Percentiles rank a stretch among this genome's conserved stretches.
phyloP scores from a whole-genome alignment of 2,113 vertebrate genomes.

The Datnioides undecimradiatus region DNA sequence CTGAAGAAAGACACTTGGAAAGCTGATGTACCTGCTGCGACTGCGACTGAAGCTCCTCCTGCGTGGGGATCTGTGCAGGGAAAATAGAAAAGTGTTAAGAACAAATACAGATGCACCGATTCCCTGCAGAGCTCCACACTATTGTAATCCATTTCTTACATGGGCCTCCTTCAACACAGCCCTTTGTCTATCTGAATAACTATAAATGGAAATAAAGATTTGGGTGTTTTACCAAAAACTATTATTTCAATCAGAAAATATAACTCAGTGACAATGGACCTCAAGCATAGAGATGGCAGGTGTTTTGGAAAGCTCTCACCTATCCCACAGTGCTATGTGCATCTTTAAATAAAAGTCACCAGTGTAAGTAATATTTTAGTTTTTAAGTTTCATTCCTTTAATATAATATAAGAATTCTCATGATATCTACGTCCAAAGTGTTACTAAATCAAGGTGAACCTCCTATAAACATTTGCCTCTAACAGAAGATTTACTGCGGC shows the following conservation, averaged over 20 bases:
- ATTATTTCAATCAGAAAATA: conserved; percentile 39
- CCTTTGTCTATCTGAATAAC: conserved; percentile 40
- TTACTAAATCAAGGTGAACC: not conserved
- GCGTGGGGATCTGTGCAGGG: conserved; percentile 93
- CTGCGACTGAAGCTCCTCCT: conserved; percentile 98
- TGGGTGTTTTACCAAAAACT: conserved; percentile 16
- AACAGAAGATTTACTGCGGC: not conserved
- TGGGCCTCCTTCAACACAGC: conserved; percentile 55
- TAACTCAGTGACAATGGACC: conserved; percentile 55
- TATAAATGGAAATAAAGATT: conserved; percentile 35
- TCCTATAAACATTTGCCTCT: not conserved
- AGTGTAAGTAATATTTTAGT: not conserved
- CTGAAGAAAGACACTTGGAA: not conserved
- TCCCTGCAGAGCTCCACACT: conserved; percentile 45
- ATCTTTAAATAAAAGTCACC: not conserved
- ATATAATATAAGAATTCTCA: not conserved
- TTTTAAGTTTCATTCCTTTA: not conserved
- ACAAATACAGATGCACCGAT: not conserved
- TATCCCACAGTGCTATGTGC: conserved; percentile 43
- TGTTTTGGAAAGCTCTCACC: conserved; percentile 14
- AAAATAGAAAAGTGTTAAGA: conserved; percentile 54
- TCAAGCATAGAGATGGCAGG: conserved; percentile 54
- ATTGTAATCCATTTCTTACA: conserved; percentile 43
- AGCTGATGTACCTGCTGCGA: conserved; percentile 91
- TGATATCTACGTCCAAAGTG: not conserved